Percentiles rank a stretch among this genome's conserved stretches.
Conservation (phyloP, 2,797 vertebrate genomes). For the Decapterus maruadsi region DNA sequence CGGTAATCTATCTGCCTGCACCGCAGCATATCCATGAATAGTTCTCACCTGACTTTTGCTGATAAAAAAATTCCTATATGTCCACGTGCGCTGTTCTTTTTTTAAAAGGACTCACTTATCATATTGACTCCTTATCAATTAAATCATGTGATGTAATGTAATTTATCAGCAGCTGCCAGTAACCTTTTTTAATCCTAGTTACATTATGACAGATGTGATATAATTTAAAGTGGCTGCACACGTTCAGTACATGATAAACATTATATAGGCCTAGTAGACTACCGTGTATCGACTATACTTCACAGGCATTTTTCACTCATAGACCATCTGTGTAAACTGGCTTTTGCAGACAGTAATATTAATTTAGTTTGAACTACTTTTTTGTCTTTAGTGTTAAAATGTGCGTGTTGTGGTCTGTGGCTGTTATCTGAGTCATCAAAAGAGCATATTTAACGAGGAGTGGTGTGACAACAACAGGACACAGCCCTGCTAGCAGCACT, state of each 20-base stretch:
- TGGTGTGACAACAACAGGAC: too few relatives aligned
- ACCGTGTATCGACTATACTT: neutral
- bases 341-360: neutral
- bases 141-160: constrained; percentile 1
- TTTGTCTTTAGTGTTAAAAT: neutral
- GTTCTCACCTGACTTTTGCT: constrained; percentile 30
- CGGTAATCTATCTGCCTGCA: constrained; percentile 59
- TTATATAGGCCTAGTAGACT: neutral
- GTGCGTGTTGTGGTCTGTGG: neutral
- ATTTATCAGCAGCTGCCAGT: neutral
- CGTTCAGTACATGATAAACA: neutral
- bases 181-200: neutral
- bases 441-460: neutral
- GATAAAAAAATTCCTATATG: too few relatives aligned
- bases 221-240: neutral
- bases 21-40: constrained; percentile 33
- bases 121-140: neutral
- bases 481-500: too few relatives aligned
- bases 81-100: too few relatives aligned
- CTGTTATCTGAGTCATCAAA: neutral
- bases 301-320: neutral
- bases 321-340: neutral
- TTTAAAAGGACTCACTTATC: too few relatives aligned
- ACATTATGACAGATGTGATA: neutral
- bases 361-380: neutral